A percentile compares a stretch with the other conserved stretches of the same genome.
phyloP scores from a whole-genome alignment of 1,140 invertebrate genomes.

The Lordiphosa collinella region DNA sequence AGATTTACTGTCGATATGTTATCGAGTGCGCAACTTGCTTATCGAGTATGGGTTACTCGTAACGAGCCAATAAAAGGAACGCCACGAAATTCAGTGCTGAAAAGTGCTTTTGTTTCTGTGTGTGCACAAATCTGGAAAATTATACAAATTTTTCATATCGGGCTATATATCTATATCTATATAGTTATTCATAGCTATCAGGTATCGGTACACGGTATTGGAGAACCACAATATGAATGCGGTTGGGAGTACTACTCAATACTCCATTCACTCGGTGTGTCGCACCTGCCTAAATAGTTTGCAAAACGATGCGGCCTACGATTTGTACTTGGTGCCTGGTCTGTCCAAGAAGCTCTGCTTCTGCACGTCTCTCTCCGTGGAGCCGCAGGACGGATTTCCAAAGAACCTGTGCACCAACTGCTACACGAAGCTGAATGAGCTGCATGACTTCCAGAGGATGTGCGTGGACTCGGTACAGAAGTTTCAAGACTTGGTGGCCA shows the following conservation, averaged over 20 bases:
- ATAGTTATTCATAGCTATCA: too few relatives aligned
- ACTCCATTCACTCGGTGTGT: constrained; percentile 72
- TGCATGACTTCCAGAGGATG: constrained; percentile 66
- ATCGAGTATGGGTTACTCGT: too few relatives aligned
- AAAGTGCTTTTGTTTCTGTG: too few relatives aligned
- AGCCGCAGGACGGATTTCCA: constrained; percentile 68
- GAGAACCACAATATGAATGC: not conserved
- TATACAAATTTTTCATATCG: too few relatives aligned
- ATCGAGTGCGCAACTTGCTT: too few relatives aligned
- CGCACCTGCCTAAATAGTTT: constrained; percentile 64
- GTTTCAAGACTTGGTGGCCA: constrained; percentile 69
- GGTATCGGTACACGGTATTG: too few relatives aligned
- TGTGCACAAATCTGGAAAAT: too few relatives aligned
- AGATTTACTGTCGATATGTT: too few relatives aligned
- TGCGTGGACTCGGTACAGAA: constrained; percentile 71
- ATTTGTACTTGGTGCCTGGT: constrained; percentile 65
- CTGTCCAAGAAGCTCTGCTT: constrained; percentile 68
- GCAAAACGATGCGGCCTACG: constrained; percentile 53
- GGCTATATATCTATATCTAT: too few relatives aligned
- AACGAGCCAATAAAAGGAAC: too few relatives aligned
- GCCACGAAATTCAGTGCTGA: too few relatives aligned
- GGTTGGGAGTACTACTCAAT: constrained; percentile 15
- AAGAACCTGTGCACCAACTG: constrained; percentile 68
- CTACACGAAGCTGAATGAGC: constrained; percentile 61
- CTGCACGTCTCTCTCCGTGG: constrained; percentile 68